phyloP scores from a whole-genome alignment of 1,140 invertebrate species.

The Zelostemma sp. region DNA sequence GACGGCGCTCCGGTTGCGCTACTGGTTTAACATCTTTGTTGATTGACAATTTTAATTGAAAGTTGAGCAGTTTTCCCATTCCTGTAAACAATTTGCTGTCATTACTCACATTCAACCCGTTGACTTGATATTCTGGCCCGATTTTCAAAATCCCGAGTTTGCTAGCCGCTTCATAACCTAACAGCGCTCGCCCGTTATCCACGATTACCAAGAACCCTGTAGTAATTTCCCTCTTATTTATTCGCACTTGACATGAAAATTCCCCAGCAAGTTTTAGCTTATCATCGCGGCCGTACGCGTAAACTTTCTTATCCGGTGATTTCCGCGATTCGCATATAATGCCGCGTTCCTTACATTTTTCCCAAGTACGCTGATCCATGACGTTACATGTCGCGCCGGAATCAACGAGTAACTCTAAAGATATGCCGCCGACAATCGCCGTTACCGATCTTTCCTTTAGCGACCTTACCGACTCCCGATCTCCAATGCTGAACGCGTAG shows the following conservation, averaged over 20 bases:
- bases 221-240: not conserved
- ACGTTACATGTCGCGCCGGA: constrained; percentile 26
- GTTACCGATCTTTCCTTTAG: constrained; percentile 3
- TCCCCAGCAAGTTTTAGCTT: constrained; percentile 14
- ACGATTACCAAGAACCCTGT: constrained; percentile 24
- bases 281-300: constrained; percentile 18
- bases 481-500: constrained; percentile 11
- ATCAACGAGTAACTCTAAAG: constrained; percentile 18
- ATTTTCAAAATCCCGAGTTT: constrained; percentile 32
- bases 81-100: constrained; percentile 14
- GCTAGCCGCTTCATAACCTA: constrained; percentile 21
- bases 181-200: constrained; percentile 10
- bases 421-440: constrained; percentile 7
- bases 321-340: constrained; percentile 13
- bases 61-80: constrained; percentile 29
- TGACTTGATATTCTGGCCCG: constrained; percentile 14
- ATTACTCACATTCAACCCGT: not conserved
- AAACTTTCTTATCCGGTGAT: constrained; percentile 3
- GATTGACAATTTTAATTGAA: constrained; percentile 27
- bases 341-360: constrained; percentile 7
- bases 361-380: constrained; percentile 9
- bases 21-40: constrained; percentile 30
- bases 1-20: constrained; percentile 34
- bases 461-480: not conserved
- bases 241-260: constrained; percentile 16